Percentiles rank a stretch among this genome's conserved stretches.
Evolutionary conservation across 2,888 invertebrate species (phyloP).

Genomic region (Cerastis rubricosa): DNA sequence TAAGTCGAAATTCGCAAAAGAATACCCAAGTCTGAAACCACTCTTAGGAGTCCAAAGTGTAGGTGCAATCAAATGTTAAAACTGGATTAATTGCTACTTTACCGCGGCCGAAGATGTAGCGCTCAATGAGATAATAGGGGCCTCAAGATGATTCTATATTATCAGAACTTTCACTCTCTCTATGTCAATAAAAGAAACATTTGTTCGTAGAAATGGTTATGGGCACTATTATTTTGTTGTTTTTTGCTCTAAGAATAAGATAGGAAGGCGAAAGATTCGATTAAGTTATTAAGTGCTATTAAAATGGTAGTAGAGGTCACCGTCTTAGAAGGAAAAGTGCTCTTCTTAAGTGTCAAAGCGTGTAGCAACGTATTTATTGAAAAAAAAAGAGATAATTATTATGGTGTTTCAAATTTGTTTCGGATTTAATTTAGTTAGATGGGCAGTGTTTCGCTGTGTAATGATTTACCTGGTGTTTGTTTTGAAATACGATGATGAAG

Average conservation of each 20-base stretch:
- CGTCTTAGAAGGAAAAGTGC: conserved; percentile 29
- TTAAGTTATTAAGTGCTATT: conserved; percentile 66
- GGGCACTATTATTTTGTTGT: conserved; percentile 49
- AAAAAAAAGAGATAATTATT: background rate
- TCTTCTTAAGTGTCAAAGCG: conserved; percentile 10
- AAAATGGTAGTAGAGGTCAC: conserved; percentile 40
- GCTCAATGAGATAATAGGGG: conserved; percentile 76
- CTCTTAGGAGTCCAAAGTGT: conserved; percentile 58
- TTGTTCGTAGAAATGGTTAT: conserved; percentile 59
- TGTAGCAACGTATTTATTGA: conserved; percentile 10
- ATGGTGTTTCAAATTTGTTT: background rate
- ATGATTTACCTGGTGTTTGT: background rate
- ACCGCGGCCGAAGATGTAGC: conserved; percentile 68
- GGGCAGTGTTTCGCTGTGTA: background rate
- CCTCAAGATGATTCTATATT: conserved; percentile 72
- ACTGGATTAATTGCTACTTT: conserved; percentile 76
- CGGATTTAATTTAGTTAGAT: background rate
- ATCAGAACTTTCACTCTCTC: conserved; percentile 78
- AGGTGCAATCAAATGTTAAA: conserved; percentile 69
- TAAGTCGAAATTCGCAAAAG: background rate
- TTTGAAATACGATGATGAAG: background rate
- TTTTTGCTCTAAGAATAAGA: conserved; percentile 46
- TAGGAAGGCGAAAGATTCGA: conserved; percentile 43
- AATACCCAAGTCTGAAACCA: background rate
- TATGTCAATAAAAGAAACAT: conserved; percentile 72